Conservation (phyloP, 2,113 vertebrate species). For the Marmota flaviventris region DNA sequence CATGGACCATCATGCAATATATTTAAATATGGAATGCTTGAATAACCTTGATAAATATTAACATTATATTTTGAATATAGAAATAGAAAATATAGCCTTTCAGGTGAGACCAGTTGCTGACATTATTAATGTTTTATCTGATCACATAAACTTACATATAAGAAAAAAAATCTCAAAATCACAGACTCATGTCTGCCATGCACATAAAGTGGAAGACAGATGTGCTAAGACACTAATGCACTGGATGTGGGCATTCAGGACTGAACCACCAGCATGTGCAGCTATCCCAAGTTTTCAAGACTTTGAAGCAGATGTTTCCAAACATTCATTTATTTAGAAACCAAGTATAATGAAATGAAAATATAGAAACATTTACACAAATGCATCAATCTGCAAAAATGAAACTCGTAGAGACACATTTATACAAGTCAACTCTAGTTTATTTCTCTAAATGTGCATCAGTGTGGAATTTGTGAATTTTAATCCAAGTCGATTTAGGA, state of each 20-base stretch:
- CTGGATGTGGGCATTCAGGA: neutral
- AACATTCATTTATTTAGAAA: conserved; percentile 57
- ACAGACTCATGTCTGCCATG: neutral
- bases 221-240: neutral
- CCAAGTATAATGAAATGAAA: conserved; percentile 41
- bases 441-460: conserved; percentile 51
- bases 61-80: neutral
- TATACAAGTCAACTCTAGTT: conserved; percentile 47
- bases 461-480: conserved; percentile 26
- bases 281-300: neutral
- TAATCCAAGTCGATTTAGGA: conserved; percentile 51
- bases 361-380: conserved; percentile 24
- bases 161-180: neutral
- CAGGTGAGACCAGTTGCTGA: neutral
- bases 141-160: neutral
- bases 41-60: neutral
- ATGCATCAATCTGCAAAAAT: conserved; percentile 47
- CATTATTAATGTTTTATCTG: neutral
- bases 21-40: neutral
- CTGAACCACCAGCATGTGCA: neutral
- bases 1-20: neutral
- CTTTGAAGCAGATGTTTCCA: conserved; percentile 39
- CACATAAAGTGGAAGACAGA: neutral
- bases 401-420: neutral
- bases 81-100: neutral